Evolutionary conservation across 2,113 vertebrate genomes (phyloP), one percentile per base, ranked within the genome.

Genomic region (Mormyrus lacerda): DNA sequence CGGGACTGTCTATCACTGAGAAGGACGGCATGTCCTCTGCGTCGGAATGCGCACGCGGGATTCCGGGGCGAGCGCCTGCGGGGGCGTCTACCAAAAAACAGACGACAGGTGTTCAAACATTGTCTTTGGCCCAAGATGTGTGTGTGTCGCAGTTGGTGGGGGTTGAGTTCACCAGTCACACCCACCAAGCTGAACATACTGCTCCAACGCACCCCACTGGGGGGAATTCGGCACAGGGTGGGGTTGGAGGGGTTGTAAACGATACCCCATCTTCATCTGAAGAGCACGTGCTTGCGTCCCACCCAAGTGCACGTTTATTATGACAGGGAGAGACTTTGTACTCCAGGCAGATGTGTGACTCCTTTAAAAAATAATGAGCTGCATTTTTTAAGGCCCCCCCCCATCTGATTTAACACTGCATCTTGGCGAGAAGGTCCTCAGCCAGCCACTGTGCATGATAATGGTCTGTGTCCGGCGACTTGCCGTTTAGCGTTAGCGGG

Each of bases 61-160:
- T 50, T 65, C 19, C 39, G 19, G 82, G 17, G 65, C 89, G 53
- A 84, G 87, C 65, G 31, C 61, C 87, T 15, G 27, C 17, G 85
- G 50, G 82, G 82, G 19, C n/a, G 13, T 87, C 85, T 87, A 39
- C 55, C 61, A 65, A 89, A 91, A 87, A 91, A 90, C 39, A 88
- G 53, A 90, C 87, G 91, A 90, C 93, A 93, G 91, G 93, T 93
- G 92, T 91, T 92, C 90, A 92, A 93, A 92, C 93, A 93, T 92
- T 92, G 92, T 91, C 79, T 91, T 91, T 92, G 93, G 91, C 92
- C 90, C 87, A 55, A 35, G 89, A 91, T 89, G 86, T 89, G 90
- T 55, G 45, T 84, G 90, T 89, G 58, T 87, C 61, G 86, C 76
- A 88, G 83, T 87, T 86, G 61, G 55, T 85, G 61, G 89, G 88